phyloP scores from a whole-genome alignment of 2,797 vertebrate species.

The Sebastes variabilis region DNA sequence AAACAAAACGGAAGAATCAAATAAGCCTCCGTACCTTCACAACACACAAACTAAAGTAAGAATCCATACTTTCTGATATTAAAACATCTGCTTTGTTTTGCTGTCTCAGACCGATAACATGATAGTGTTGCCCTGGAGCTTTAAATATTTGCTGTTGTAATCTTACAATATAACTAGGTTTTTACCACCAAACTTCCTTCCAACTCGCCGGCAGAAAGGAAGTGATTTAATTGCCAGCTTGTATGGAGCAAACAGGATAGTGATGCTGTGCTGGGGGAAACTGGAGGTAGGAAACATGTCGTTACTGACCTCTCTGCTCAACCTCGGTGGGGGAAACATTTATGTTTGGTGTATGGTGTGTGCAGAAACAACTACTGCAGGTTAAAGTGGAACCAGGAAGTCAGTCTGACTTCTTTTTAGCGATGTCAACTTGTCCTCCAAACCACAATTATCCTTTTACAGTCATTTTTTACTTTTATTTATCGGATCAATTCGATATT shows the following conservation, averaged over 20 bases:
- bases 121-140: slow-evolving; percentile 2
- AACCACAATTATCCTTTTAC: background rate
- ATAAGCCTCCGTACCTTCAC: background rate
- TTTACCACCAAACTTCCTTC: background rate
- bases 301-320: background rate
- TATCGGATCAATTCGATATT: background rate
- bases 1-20: slow-evolving; percentile 13
- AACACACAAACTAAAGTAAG: slow-evolving; percentile 5
- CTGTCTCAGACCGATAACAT: slow-evolving; percentile 3
- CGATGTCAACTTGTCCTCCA: background rate
- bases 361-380: background rate
- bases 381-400: background rate
- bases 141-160: slow-evolving; percentile 14
- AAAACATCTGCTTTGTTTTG: slow-evolving; percentile 8
- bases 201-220: slow-evolving; percentile 8
- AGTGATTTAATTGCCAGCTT: background rate
- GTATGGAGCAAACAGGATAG: background rate
- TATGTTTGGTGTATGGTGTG: background rate
- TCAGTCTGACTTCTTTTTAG: background rate
- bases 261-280: background rate
- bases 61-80: slow-evolving; percentile 11
- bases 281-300: background rate
- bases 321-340: background rate
- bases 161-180: background rate
- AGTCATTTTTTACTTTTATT: background rate